phyloP scores from a whole-genome alignment of 2,888 invertebrate genomes.

The Drosophila koepferae region DNA sequence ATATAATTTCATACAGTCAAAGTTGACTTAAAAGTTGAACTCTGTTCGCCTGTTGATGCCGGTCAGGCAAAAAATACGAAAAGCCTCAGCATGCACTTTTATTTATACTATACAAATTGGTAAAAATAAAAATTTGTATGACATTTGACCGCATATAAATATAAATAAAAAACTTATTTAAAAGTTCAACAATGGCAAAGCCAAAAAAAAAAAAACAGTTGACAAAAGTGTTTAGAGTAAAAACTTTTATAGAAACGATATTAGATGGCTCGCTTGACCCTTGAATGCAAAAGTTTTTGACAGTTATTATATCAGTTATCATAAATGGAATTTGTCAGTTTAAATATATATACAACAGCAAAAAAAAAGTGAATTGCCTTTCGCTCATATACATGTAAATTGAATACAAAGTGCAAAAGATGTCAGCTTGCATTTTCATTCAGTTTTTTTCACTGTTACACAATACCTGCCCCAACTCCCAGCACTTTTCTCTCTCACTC shows the following conservation, averaged over 20 bases:
- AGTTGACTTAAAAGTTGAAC: neutral
- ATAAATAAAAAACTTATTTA: slow-evolving; percentile 23
- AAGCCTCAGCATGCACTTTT: slow-evolving; percentile 12
- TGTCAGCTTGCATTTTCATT: slow-evolving; percentile 43
- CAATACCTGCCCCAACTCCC: slow-evolving; percentile 15
- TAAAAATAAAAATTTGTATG: neutral
- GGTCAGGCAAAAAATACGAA: slow-evolving; percentile 30
- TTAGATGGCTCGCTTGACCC: slow-evolving; percentile 25
- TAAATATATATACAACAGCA: neutral
- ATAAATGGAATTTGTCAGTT: slow-evolving; percentile 18
- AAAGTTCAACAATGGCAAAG: slow-evolving; percentile 15
- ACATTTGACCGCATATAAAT: slow-evolving; percentile 10
- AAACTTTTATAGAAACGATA: slow-evolving; percentile 27
- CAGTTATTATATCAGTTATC: slow-evolving; percentile 28
- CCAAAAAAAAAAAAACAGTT: slow-evolving; percentile 17
- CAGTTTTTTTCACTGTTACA: slow-evolving; percentile 39
- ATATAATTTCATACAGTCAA: slow-evolving; percentile 5
- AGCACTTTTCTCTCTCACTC: neutral
- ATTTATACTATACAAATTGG: slow-evolving; percentile 36
- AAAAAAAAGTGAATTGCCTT: slow-evolving; percentile 8
- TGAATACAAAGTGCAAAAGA: slow-evolving; percentile 53
- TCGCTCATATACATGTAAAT: slow-evolving; percentile 37
- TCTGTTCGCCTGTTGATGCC: slow-evolving; percentile 43
- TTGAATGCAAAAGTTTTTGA: slow-evolving; percentile 39
- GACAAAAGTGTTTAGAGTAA: slow-evolving; percentile 20